Percentiles rank a stretch among this genome's conserved stretches.
phyloP scores from a whole-genome alignment of 2,113 vertebrate genomes.

The Gymnorhina tibicen region DNA sequence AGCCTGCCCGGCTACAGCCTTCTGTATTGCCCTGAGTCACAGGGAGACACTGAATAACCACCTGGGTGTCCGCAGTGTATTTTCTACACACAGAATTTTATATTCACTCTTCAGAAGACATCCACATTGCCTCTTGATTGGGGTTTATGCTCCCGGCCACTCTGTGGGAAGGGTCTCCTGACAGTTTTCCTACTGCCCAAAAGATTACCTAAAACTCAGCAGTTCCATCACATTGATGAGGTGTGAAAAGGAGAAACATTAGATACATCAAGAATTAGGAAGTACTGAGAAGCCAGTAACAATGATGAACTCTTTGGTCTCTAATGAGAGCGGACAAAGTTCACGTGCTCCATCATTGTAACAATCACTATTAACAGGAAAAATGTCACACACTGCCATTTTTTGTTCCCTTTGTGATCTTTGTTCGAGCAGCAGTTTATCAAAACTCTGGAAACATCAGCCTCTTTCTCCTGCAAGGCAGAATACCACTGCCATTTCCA shows the following conservation, averaged over 20 bases:
- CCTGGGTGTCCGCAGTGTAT: not conserved
- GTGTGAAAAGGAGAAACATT: not conserved
- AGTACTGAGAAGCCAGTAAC: not conserved
- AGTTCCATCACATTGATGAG: not conserved
- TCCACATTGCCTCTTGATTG: not conserved
- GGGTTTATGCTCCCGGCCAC: not conserved
- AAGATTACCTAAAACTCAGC: not conserved
- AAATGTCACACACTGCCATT: not conserved
- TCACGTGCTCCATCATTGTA: not conserved
- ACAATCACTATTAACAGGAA: not conserved
- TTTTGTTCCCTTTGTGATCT: constrained; percentile 4
- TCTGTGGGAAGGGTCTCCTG: not conserved
- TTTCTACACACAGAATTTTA: not conserved
- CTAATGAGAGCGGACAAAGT: not conserved
- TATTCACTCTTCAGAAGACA: not conserved
- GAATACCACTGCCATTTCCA: not conserved
- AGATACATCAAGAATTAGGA: not conserved
- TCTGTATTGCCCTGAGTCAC: not conserved
- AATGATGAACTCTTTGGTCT: not conserved
- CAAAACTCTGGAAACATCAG: not conserved
- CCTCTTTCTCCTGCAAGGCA: not conserved
- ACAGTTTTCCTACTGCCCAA: not conserved
- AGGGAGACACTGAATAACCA: not conserved
- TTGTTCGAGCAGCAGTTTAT: not conserved
- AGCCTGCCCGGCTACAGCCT: not conserved